Base-by-base conservation (phyloP, 2,888 invertebrate genomes). In the Sussaba pulchella region DNA sequence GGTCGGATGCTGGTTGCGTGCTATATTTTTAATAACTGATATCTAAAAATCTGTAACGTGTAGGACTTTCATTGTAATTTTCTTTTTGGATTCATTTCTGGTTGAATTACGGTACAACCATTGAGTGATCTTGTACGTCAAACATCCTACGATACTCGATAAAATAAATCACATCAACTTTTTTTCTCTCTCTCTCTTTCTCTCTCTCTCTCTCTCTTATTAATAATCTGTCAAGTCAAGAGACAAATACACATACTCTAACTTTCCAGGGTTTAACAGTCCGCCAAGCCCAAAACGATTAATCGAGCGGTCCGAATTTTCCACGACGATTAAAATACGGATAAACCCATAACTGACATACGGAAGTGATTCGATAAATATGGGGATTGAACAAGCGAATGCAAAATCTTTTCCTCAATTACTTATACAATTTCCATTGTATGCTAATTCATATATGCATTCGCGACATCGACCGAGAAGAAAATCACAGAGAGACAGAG, bases 401-500 rank as follows among this genome's bases (percentile, higher is more conserved):
- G 78, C 70, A 70, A 71, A 74, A 78, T 79, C 52, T 82, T 82
- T 82, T 76, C 73, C 64, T 66, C 70, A 52, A 79, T 71, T 67
- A 74, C 81, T 84, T 74, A 84, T 82, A 69, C 77, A 79, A 82
- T 81, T 81, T 75, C 82, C 77, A 84, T 84, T 84, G 82, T 84
- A 84, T 84, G 84, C 76, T 79, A 84, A 84, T 54, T 31, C 31
- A n/a, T 78, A 39, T 72, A 72, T 79, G 71, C 73, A 69, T 73
- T 69, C 69, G 69, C 69, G 72, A 76, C 71, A 70, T 24, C 71
- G 67, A 75, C 54, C 24, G 26, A 31, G 17, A 17, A 14, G 31
- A 36, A 36, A 57, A 66, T 64, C 4, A n/a, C 1, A 5, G 24
- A 64, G n/a, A n/a, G n/a, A n/a, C n/a, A n/a, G n/a, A n/a, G n/a